Evolutionary conservation across 1,140 invertebrate genomes (phyloP).

Genomic region (Drosophila leontia): DNA sequence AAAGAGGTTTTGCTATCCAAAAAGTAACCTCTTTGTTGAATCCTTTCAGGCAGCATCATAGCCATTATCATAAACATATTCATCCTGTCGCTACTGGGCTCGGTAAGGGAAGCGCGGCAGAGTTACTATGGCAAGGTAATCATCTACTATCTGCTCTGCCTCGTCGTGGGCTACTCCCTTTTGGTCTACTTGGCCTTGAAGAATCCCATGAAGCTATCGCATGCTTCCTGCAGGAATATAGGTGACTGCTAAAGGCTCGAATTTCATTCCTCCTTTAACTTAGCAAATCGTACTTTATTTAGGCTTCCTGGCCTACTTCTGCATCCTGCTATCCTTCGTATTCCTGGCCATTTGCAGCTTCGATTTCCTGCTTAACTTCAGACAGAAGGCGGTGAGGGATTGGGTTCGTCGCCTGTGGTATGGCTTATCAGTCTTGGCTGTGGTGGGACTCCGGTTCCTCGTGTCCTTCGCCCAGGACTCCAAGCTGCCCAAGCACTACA

Average conservation of each 20-base stretch:
- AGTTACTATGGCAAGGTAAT: constrained; percentile 73
- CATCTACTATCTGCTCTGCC: constrained; percentile 71
- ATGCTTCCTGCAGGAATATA: constrained; percentile 70
- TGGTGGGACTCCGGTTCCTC: constrained; percentile 86
- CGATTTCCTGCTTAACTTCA: constrained; percentile 91
- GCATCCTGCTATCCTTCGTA: constrained; percentile 90
- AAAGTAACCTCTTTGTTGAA: not conserved
- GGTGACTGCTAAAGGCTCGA: constrained; percentile 26
- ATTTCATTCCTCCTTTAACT: fast-evolving
- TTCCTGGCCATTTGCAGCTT: constrained; percentile 92
- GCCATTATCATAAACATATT: constrained; percentile 76
- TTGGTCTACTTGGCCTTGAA: constrained; percentile 73
- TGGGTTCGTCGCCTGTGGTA: constrained; percentile 86
- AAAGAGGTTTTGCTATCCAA: not conserved
- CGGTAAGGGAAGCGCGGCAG: constrained; percentile 66
- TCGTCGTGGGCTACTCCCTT: constrained; percentile 59
- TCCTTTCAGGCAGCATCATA: constrained; percentile 62
- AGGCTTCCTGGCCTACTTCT: constrained; percentile 90
- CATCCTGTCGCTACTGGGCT: constrained; percentile 59
- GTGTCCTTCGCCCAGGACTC: constrained; percentile 86
- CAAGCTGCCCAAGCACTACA: constrained; percentile 84
- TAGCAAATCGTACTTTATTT: not conserved
- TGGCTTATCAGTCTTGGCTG: constrained; percentile 88
- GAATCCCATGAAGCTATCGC: constrained; percentile 73
- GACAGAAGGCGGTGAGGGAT: constrained; percentile 85